Percentiles rank a stretch among this genome's conserved stretches.
phyloP scores from a whole-genome alignment of 2,113 vertebrate genomes.

The Monarcha castaneiventris region DNA sequence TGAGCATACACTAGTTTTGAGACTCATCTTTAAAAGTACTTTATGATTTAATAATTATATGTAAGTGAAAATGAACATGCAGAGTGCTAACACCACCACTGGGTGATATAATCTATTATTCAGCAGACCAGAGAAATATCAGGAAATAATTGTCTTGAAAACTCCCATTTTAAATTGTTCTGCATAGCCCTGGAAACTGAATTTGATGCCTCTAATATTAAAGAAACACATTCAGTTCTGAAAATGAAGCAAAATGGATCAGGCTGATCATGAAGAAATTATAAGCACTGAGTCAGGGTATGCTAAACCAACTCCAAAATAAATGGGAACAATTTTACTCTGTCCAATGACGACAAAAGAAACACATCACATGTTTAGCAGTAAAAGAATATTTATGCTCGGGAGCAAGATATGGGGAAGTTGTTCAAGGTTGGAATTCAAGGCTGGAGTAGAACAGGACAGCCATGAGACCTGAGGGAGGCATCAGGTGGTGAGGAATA shows the following conservation, averaged over 20 bases:
- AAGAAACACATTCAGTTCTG: neutral
- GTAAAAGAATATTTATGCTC: neutral
- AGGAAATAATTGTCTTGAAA: slow-evolving; percentile 25
- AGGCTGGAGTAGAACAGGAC: neutral
- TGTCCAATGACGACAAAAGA: neutral
- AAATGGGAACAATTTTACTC: neutral
- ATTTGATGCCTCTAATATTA: neutral
- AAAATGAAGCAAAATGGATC: slow-evolving; percentile 11
- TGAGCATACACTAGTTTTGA: neutral
- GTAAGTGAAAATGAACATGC: slow-evolving; percentile 5
- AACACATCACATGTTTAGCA: neutral
- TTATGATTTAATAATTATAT: slow-evolving; percentile 42
- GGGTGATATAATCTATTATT: slow-evolving; percentile 23
- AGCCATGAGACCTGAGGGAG: neutral
- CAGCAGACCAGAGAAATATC: neutral
- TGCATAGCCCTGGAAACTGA: slow-evolving; percentile 1
- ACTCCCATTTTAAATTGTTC: slow-evolving; percentile 35
- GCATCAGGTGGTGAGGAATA: neutral
- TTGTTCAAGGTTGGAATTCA: neutral
- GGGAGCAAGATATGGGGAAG: neutral
- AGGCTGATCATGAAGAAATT: neutral
- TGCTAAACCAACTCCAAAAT: neutral
- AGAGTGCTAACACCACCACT: neutral
- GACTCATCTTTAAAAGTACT: neutral
- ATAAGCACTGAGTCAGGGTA: neutral